Conservation (phyloP, 2,797 vertebrate genomes). For the Miichthys miiuy region DNA sequence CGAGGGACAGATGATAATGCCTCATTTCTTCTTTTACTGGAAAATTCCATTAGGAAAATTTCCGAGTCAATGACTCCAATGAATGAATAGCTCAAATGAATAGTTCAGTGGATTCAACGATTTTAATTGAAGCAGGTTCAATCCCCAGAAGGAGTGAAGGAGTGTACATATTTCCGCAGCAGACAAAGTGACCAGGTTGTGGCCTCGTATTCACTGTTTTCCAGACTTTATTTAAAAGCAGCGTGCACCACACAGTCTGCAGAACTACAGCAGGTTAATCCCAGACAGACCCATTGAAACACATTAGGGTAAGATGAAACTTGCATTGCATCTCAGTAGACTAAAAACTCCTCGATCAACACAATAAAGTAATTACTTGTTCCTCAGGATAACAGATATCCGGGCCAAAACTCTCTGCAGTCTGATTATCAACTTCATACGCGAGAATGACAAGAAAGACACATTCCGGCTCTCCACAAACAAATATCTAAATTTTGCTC, state of each 20-base stretch:
- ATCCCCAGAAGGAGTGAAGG: slow-evolving; percentile 33
- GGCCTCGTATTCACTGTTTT: background rate
- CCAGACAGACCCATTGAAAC: background rate
- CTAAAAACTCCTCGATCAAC: background rate
- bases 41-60: slow-evolving; percentile 78
- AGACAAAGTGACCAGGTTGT: background rate
- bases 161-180: background rate
- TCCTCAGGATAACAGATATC: background rate
- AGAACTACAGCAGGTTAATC: background rate
- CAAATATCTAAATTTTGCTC: too few relatives aligned
- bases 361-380: background rate
- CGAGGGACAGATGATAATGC: slow-evolving; percentile 64
- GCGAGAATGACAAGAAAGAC: too few relatives aligned
- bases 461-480: too few relatives aligned
- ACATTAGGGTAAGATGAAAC: background rate
- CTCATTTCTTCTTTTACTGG: slow-evolving; percentile 66
- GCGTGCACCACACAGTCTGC: too few relatives aligned
- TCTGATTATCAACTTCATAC: too few relatives aligned
- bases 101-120: slow-evolving; percentile 53
- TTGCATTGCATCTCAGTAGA: background rate
- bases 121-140: slow-evolving; percentile 70
- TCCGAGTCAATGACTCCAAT: slow-evolving; percentile 62
- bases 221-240: background rate
- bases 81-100: slow-evolving; percentile 68
- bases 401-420: too few relatives aligned